Evolutionary conservation across 2,113 vertebrate species (phyloP), one percentile per base, ranked within the genome.

Genomic region (Arvicanthis niloticus): DNA sequence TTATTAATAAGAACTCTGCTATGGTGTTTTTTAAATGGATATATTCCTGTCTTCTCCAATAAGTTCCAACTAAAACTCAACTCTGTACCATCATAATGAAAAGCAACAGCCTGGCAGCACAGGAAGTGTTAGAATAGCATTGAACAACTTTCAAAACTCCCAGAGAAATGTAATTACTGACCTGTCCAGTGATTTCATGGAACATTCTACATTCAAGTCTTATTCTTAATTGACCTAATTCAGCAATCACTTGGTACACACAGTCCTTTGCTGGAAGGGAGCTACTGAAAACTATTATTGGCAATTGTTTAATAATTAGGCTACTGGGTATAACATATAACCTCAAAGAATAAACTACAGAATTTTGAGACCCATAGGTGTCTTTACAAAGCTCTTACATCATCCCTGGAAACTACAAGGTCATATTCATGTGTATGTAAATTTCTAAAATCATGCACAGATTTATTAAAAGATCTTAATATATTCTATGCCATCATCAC

Each of bases 81-180:
- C 15, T 60, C 26, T 70, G 68, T n/a, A 37, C 31, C 81, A 73
- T 82, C 88, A 96, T 16, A 93, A 84, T 94, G 62, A 96, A 82
- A 95, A 91, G 3, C n/a, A 80, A 58, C 29, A 87, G 3, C 10
- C 3, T 56, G 56, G 19, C 11, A 34, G 1, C 78, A 58, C 29
- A 40, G 5, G 31, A 80, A 17, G 13, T 4, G 5, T 22, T 34
- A 90, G 29, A 84, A 91, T 29, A 10, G 21, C 0, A 7, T 3
- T 85, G 34, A 42, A 73, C 7, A 7, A 34, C 37, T 42, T 76
- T 95, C 76, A 91, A 89, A 62, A 89, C 93, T 94, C 1, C 51
- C 26, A 86, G 48, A 53, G 10, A 97, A 88, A 19, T 80, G 10
- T 76, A 68, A 91, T 95, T 91, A 93, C 82, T 94, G 58, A 77